Percentiles rank a stretch among this genome's conserved stretches.
Evolutionary conservation across 2,797 vertebrate genomes (phyloP).

Genomic region (Thunnus albacares): DNA sequence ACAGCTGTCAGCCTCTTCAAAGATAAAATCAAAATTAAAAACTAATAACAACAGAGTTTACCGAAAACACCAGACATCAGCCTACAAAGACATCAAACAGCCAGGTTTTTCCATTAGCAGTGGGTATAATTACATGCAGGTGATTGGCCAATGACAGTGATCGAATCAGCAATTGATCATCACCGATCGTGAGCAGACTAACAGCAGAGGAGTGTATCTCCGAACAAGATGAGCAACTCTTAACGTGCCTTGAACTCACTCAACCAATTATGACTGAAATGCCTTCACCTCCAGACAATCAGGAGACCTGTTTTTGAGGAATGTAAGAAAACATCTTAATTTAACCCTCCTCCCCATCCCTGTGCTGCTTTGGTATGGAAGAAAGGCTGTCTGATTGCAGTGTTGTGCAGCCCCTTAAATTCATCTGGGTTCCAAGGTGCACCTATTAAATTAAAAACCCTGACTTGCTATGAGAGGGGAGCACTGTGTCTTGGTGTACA

Average conservation of each 20-base stretch:
- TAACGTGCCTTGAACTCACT: constrained; percentile 31
- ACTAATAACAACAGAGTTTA: background rate
- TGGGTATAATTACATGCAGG: constrained; percentile 41
- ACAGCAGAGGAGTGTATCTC: constrained; percentile 35
- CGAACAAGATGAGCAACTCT: constrained; percentile 61
- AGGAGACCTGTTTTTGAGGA: constrained; percentile 9
- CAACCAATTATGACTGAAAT: constrained; percentile 40
- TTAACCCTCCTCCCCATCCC: background rate
- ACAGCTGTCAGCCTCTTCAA: constrained; percentile 54
- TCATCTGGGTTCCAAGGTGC: constrained; percentile 51
- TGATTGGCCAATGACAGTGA: constrained; percentile 36
- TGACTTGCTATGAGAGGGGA: constrained; percentile 51
- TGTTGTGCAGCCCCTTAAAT: constrained; percentile 34
- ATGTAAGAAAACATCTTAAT: constrained; percentile 15
- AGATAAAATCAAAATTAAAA: constrained; percentile 34
- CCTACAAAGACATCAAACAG: constrained; percentile 9
- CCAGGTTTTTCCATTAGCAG: constrained; percentile 20
- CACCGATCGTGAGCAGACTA: constrained; percentile 41
- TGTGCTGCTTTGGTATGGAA: background rate
- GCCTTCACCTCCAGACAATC: constrained; percentile 33
- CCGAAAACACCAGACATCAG: constrained; percentile 19
- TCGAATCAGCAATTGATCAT: constrained; percentile 60
- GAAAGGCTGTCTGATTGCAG: constrained; percentile 21
- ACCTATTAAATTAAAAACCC: constrained; percentile 59
- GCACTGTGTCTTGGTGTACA: constrained; percentile 52